A percentile compares a stretch with the other conserved stretches of the same genome.
These are phyloP conservation scores for Lacerta bilineata DNA, from an alignment of 2,797 vertebrate species.

Conservation along the genomic window DNA sequence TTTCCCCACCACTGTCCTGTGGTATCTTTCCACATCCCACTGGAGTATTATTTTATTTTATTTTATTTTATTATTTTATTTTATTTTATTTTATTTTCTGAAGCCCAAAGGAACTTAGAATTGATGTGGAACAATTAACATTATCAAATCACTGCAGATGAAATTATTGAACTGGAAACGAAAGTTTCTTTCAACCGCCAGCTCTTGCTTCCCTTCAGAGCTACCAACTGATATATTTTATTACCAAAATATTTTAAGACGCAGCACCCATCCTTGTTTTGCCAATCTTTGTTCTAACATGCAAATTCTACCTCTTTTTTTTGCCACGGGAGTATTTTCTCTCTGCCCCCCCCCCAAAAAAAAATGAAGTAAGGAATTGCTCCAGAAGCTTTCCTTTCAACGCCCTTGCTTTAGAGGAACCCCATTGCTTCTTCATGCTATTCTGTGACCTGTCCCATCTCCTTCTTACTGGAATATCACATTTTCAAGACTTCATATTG, in stretches of 20 bases:
- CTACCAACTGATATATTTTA: slow-evolving; percentile 26
- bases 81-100: neutral
- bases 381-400: too few species aligned
- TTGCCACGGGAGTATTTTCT: too few species aligned
- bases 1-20: too few species aligned
- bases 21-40: too few species aligned
- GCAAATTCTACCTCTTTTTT: neutral
- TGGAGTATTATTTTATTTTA: too few species aligned
- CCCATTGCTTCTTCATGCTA: neutral
- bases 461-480: neutral
- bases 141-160: slow-evolving; percentile 13
- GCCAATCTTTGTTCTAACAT: too few species aligned
- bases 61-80: too few species aligned
- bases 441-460: neutral
- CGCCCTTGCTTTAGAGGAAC: too few species aligned
- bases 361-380: too few species aligned
- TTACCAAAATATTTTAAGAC: neutral
- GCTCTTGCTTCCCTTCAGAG: slow-evolving; percentile 20
- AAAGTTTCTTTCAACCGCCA: slow-evolving; percentile 9
- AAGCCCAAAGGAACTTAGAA: slow-evolving; percentile 41
- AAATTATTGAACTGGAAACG: neutral
- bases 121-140: slow-evolving; percentile 21
- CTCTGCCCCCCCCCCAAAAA: too few species aligned
- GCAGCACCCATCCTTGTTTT: neutral
- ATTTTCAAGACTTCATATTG: neutral